These are phyloP conservation scores for Nyctibius grandis DNA, from an alignment of 2,797 vertebrate species.

Conservation along the genomic window DNA sequence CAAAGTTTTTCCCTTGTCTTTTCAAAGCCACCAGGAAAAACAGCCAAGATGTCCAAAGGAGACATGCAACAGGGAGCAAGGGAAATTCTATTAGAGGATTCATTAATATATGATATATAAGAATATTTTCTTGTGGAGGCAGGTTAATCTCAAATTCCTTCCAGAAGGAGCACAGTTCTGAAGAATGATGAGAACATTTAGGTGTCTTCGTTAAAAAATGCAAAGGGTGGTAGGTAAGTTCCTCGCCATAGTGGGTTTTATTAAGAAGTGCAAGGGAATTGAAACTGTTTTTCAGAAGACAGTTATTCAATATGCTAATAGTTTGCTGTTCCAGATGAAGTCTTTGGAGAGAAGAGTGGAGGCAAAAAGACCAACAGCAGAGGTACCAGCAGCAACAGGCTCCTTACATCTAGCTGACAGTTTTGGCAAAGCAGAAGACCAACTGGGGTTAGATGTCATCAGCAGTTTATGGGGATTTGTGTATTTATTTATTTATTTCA, in stretches of 20 bases:
- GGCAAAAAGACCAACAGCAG: not conserved
- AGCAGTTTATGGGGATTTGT: conserved; percentile 2
- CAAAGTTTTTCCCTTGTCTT: not conserved
- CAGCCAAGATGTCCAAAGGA: not conserved
- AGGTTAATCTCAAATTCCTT: not conserved
- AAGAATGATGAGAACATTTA: not conserved
- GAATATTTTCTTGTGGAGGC: not conserved
- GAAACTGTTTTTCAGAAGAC: conserved; percentile 32
- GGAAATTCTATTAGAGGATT: not conserved
- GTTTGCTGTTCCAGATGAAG: conserved; percentile 35
- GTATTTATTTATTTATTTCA: conserved; percentile 27
- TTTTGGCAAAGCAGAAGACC: conserved; percentile 27
- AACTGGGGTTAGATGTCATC: conserved; percentile 10
- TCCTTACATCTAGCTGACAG: not conserved
- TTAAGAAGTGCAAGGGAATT: conserved; percentile 1
- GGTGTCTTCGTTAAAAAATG: not conserved
- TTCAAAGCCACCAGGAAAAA: not conserved
- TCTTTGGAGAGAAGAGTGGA: conserved; percentile 31
- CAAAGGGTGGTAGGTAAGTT: not conserved
- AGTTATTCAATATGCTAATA: conserved; percentile 46
- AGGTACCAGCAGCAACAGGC: conserved; percentile 12
- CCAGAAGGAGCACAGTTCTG: not conserved
- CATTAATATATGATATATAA: not conserved
- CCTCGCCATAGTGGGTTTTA: not conserved
- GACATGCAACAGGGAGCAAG: not conserved